These are phyloP conservation scores for Alca torda DNA, from an alignment of 2,797 vertebrate genomes.

Conservation along the genomic window DNA sequence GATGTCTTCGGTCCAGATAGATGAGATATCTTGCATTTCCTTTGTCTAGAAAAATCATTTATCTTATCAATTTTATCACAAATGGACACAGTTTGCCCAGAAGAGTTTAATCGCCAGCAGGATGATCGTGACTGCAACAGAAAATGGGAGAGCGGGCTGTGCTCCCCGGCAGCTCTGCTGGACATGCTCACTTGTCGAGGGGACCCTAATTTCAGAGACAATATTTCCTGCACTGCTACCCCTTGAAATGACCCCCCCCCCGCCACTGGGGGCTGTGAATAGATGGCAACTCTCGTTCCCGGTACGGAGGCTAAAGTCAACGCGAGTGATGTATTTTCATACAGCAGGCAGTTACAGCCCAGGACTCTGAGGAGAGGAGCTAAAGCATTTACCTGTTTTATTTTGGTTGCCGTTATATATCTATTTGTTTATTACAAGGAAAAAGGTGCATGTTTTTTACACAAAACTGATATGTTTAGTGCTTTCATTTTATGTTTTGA, in stretches of 20 bases:
- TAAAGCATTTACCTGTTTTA: slow-evolving; percentile 4
- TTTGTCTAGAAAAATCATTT: slow-evolving; percentile 57
- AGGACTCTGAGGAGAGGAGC: background rate
- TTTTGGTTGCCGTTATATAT: slow-evolving; percentile 26
- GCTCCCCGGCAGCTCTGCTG: background rate
- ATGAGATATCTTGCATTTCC: slow-evolving; percentile 47
- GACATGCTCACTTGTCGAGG: accelerated
- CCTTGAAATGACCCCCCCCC: background rate
- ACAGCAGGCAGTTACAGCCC: background rate
- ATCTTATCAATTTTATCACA: slow-evolving; percentile 54
- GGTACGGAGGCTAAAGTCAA: background rate
- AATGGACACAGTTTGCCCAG: background rate
- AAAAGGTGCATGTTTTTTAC: slow-evolving; percentile 16
- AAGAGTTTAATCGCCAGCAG: background rate
- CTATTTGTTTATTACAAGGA: slow-evolving; percentile 41
- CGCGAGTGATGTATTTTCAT: background rate
- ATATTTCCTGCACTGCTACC: background rate
- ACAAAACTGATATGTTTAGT: slow-evolving; percentile 50
- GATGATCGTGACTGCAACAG: background rate
- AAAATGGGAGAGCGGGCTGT: background rate
- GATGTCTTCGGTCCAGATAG: background rate
- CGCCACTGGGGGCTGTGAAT: background rate
- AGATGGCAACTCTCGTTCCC: background rate
- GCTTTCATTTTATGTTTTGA: slow-evolving; percentile 60
- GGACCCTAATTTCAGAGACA: background rate